Conservation (phyloP, 2,888 invertebrate species). For the Drosophila formosana region DNA sequence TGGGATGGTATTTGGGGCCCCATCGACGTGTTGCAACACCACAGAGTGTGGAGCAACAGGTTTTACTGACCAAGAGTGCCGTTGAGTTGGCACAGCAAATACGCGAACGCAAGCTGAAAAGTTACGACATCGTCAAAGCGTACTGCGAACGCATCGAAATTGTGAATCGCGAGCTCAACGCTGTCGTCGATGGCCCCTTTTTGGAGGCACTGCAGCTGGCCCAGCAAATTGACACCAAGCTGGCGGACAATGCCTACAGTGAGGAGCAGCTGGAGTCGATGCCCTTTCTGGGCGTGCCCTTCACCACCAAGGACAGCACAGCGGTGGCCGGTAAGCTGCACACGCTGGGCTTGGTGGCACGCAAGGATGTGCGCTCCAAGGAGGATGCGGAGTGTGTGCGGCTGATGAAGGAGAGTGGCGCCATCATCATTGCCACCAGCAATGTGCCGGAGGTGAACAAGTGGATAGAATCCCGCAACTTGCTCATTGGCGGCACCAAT, state of each 20-base stretch:
- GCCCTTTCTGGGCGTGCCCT: constrained; percentile 95
- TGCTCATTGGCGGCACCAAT: constrained; percentile 93
- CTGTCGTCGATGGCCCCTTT: constrained; percentile 93
- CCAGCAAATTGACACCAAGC: constrained; percentile 88
- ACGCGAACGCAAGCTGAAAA: constrained; percentile 87
- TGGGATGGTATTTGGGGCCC: constrained; percentile 82
- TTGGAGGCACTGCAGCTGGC: constrained; percentile 92
- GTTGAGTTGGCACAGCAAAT: constrained; percentile 89
- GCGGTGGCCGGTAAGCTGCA: constrained; percentile 90
- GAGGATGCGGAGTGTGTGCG: constrained; percentile 93
- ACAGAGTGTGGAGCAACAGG: constrained; percentile 64
- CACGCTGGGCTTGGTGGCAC: constrained; percentile 88
- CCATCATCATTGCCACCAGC: constrained; percentile 94
- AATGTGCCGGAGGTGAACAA: constrained; percentile 97
- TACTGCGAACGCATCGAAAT: constrained; percentile 92
- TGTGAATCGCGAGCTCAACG: constrained; percentile 90
- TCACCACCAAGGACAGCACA: constrained; percentile 96
- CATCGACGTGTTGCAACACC: constrained; percentile 74
- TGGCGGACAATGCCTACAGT: constrained; percentile 87
- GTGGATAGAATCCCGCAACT: constrained; percentile 95
- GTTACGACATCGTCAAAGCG: constrained; percentile 89
- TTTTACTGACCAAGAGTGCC: constrained; percentile 88
- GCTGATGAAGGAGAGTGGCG: constrained; percentile 91
- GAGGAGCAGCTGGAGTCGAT: constrained; percentile 89
- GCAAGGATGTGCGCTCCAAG: constrained; percentile 88